Conservation (phyloP, 2,888 invertebrate genomes). For the Amphiduros pacificus region DNA sequence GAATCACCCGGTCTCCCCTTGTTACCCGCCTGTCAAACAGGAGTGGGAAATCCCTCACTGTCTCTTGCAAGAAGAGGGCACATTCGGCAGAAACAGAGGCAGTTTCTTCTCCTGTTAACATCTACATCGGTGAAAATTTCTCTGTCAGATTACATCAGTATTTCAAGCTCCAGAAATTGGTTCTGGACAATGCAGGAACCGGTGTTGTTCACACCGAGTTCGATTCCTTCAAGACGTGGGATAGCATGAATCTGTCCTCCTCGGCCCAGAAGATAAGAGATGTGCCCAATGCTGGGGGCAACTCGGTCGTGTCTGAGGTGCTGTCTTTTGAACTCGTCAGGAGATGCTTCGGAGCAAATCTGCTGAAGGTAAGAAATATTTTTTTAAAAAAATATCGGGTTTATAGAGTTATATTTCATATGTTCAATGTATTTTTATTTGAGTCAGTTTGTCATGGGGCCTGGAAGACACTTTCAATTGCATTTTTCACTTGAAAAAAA, state of each 20-base stretch:
- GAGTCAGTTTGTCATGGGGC: too few species aligned
- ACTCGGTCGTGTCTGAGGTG: slow-evolving; percentile 51
- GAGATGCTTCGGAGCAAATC: slow-evolving; percentile 29
- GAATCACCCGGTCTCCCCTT: background rate
- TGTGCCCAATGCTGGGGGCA: slow-evolving; percentile 56
- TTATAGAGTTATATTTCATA: background rate
- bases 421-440: too few species aligned
- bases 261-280: slow-evolving; percentile 38
- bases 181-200: slow-evolving; percentile 33
- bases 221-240: slow-evolving; percentile 31
- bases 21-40: background rate
- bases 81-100: background rate
- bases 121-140: slow-evolving; percentile 45
- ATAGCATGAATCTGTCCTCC: slow-evolving; percentile 41
- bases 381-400: background rate
- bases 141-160: slow-evolving; percentile 36
- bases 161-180: slow-evolving; percentile 36
- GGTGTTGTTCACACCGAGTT: slow-evolving; percentile 44
- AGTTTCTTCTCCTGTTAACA: slow-evolving; percentile 37
- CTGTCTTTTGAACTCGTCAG: slow-evolving; percentile 47
- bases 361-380: slow-evolving; percentile 31
- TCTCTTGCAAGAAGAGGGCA: background rate
- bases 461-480: too few species aligned
- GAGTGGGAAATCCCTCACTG: too few species aligned
- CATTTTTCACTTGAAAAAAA: too few species aligned